Percentiles rank a stretch among this genome's conserved stretches.
phyloP scores from a whole-genome alignment of 2,113 vertebrate species.

The Hippocampus mohnikei region DNA sequence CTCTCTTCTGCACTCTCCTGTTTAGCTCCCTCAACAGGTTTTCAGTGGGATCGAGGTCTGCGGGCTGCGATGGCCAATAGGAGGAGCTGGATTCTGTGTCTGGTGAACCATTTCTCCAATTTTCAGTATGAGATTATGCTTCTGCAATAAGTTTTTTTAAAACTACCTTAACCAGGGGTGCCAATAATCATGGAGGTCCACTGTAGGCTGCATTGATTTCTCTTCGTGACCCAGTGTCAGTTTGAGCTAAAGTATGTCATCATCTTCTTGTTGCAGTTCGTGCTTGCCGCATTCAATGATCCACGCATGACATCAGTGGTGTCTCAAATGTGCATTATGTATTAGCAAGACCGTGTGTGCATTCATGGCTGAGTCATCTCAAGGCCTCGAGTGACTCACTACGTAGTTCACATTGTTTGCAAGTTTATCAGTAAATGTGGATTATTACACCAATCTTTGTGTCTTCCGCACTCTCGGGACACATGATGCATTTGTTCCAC shows the following conservation, averaged over 20 bases:
- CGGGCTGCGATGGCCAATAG: too few species aligned
- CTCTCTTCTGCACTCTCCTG: too few species aligned
- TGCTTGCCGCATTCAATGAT: too few species aligned
- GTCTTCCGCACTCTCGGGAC: conserved; percentile 12
- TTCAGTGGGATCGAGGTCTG: too few species aligned
- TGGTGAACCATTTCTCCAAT: too few species aligned
- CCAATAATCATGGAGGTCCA: too few species aligned
- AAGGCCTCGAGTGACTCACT: conserved; percentile 24
- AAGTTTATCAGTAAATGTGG: conserved; percentile 37
- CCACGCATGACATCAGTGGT: neutral
- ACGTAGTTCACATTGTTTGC: conserved; percentile 21
- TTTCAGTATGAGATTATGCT: too few species aligned
- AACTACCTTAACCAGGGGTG: too few species aligned
- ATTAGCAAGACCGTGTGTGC: conserved; percentile 18
- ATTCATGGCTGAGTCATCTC: conserved; percentile 42
- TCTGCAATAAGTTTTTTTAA: too few species aligned
- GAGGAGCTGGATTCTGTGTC: too few species aligned
- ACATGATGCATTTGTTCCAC: neutral
- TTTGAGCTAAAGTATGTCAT: neutral
- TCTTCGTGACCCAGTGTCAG: neutral
- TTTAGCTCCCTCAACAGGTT: too few species aligned
- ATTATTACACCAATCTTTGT: conserved; percentile 11
- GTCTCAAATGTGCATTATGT: neutral
- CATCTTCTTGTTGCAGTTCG: neutral
- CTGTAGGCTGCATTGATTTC: neutral